Evolutionary conservation across 2,113 vertebrate genomes (phyloP).

Genomic region (Tychaedon coryphoeus): DNA sequence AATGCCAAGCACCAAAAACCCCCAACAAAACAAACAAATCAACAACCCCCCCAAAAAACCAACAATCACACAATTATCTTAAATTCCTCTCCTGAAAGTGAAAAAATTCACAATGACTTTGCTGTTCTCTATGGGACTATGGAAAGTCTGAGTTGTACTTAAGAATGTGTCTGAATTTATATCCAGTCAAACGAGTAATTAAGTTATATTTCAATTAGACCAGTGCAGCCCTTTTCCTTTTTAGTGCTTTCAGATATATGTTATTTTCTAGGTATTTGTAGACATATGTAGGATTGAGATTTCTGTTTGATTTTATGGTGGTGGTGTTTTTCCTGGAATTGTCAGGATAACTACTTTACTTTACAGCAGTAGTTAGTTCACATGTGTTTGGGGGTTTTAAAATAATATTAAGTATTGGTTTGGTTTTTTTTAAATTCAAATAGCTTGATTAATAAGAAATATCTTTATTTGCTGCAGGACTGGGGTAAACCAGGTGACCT

Average conservation of each 20-base stretch:
- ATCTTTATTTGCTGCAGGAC: slow-evolving; percentile 76
- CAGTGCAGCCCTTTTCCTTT: not conserved
- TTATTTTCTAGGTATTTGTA: not conserved
- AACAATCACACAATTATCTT: not conserved
- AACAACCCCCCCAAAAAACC: not conserved
- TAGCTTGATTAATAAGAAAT: not conserved
- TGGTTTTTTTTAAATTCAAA: not conserved
- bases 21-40: not conserved
- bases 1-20: not conserved
- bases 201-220: not conserved
- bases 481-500: slow-evolving; percentile 97
- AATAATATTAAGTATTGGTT: not conserved
- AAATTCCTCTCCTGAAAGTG: not conserved
- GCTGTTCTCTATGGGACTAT: not conserved
- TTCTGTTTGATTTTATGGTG: not conserved
- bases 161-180: not conserved
- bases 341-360: not conserved
- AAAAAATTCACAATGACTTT: not conserved
- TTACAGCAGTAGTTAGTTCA: not conserved
- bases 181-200: not conserved
- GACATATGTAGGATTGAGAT: not conserved
- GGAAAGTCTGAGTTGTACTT: not conserved
- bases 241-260: not conserved
- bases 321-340: not conserved
- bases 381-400: not conserved